Evolutionary conservation across 2,797 vertebrate species (phyloP).

Genomic region (Dicrostonyx torquatus): DNA sequence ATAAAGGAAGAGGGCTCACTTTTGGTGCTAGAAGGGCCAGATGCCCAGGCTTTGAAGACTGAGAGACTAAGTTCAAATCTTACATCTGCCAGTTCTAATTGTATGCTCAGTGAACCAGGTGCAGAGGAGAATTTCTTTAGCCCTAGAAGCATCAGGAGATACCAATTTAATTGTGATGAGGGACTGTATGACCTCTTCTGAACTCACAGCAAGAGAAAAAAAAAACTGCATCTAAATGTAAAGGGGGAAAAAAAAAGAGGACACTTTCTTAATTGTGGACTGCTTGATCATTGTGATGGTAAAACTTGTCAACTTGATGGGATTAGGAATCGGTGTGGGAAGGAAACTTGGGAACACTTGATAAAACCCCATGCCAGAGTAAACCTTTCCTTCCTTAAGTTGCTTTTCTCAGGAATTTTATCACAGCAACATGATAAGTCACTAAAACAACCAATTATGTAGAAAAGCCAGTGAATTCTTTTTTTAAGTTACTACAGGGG

Average conservation of each 20-base stretch:
- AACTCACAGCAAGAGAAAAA: neutral
- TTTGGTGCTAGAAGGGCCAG: neutral
- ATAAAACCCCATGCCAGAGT: too few species aligned
- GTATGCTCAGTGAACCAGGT: neutral
- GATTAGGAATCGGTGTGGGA: neutral
- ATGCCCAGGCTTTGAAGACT: neutral
- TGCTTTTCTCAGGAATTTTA: neutral
- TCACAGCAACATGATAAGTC: neutral
- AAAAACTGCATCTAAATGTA: neutral
- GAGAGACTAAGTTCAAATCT: neutral
- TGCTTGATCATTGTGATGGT: neutral
- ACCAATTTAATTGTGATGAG: neutral
- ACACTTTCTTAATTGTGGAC: neutral
- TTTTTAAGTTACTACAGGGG: neutral
- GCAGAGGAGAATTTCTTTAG: neutral
- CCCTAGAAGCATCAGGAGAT: neutral
- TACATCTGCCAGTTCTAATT: neutral
- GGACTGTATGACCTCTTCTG: neutral
- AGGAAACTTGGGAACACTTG: neutral
- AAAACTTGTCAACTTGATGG: neutral
- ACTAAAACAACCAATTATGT: neutral
- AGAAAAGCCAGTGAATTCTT: slow-evolving; percentile 16
- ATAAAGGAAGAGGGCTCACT: neutral
- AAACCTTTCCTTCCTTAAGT: neutral
- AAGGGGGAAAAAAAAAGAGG: neutral